These are phyloP conservation scores for Columba janthina DNA, from an alignment of 2,113 vertebrate genomes.

Conservation along the genomic window DNA sequence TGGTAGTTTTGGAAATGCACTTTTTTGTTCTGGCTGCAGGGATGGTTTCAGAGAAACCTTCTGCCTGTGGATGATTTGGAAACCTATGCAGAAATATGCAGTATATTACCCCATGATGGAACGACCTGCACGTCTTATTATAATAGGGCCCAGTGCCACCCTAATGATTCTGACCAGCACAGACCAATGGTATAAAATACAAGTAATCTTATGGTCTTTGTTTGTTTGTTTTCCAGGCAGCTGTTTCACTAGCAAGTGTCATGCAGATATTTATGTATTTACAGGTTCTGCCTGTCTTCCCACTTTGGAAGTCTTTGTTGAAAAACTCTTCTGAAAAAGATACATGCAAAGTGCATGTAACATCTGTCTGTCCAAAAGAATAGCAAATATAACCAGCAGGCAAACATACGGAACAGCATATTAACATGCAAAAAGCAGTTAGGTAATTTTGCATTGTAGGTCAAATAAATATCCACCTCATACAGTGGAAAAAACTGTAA, in stretches of 20 bases:
- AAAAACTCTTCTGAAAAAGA: not conserved
- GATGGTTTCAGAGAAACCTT: not conserved
- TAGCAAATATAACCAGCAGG: not conserved
- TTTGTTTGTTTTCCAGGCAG: not conserved
- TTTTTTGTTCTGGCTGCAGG: not conserved
- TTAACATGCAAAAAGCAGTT: not conserved
- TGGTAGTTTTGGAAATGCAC: not conserved
- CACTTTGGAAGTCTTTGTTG: not conserved
- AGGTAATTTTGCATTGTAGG: not conserved
- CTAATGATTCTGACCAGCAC: not conserved
- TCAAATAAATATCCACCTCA: not conserved
- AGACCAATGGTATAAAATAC: not conserved
- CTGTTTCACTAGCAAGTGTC: not conserved
- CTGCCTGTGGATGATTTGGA: not conserved
- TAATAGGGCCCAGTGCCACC: not conserved
- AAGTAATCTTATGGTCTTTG: not conserved
- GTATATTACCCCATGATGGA: not conserved
- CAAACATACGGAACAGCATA: not conserved
- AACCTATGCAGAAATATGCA: not conserved
- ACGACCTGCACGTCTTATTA: not conserved
- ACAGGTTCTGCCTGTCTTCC: not conserved
- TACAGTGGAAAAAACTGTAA: not conserved
- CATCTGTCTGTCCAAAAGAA: not conserved
- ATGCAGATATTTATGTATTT: not conserved
- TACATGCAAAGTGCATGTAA: not conserved